Conservation (phyloP, 2,113 vertebrate species). For the Grammomys dolichurus region DNA sequence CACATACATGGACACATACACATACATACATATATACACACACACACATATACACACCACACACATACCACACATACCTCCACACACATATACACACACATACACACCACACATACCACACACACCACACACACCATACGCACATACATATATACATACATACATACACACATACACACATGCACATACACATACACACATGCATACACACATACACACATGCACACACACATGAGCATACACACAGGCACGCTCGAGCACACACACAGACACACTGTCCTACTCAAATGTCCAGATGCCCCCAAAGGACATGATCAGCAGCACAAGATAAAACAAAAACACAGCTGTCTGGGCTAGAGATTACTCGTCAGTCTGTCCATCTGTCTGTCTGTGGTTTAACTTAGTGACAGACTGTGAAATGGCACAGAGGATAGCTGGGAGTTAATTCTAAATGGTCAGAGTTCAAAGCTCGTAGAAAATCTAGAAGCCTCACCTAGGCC, state of each 20-base stretch:
- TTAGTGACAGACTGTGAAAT: background rate
- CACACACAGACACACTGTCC: background rate
- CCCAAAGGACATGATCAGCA: background rate
- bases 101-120: background rate
- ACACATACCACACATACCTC: background rate
- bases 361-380: background rate
- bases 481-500: fast-evolving
- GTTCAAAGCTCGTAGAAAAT: background rate
- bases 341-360: background rate
- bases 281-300: background rate
- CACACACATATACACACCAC: background rate
- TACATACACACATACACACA: no score
- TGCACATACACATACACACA: background rate
- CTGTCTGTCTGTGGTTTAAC: background rate
- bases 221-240: background rate
- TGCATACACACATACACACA: background rate
- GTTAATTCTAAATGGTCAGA: background rate
- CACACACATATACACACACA: background rate
- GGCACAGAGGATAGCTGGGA: background rate
- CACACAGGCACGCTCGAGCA: background rate
- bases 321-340: background rate
- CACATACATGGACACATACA: background rate
- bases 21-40: background rate
- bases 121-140: background rate
- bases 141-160: background rate